These are phyloP conservation scores for Hypsopygia costalis DNA, from an alignment of 2,888 invertebrate genomes.

Conservation along the genomic window DNA sequence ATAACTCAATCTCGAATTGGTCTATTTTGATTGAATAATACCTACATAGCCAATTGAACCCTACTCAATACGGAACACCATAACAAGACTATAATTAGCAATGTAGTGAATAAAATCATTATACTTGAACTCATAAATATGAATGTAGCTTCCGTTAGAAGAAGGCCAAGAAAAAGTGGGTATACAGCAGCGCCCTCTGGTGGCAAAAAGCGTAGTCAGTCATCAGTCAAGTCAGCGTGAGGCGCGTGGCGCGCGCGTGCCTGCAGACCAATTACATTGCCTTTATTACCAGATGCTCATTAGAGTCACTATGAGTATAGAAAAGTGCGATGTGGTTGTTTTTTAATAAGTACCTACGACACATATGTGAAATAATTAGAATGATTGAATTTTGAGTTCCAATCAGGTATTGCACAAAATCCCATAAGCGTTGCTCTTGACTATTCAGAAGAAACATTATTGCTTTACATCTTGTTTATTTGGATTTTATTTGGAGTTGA, in stretches of 20 bases:
- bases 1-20: no score
- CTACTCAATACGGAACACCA: not conserved
- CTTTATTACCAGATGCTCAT: constrained; percentile 72
- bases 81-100: constrained; percentile 6
- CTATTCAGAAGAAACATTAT: no score
- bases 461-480: no score
- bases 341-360: constrained; percentile 1
- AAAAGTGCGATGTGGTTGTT: constrained; percentile 18
- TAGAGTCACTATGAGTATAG: constrained; percentile 32
- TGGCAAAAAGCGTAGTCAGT: constrained; percentile 9
- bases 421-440: no score
- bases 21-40: no score
- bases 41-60: not conserved
- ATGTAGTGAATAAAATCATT: constrained; percentile 7
- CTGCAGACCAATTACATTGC: constrained; percentile 64
- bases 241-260: constrained; percentile 71
- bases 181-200: constrained; percentile 7
- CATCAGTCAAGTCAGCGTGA: constrained; percentile 27
- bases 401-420: no score
- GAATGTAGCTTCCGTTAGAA: constrained; percentile 22
- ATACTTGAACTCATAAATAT: constrained; percentile 17
- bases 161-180: constrained; percentile 15
- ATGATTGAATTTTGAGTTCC: no score
- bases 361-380: no score
- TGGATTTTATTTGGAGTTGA: no score